phyloP scores from a whole-genome alignment of 2,797 vertebrate genomes.

The Hippocampus kuda region DNA sequence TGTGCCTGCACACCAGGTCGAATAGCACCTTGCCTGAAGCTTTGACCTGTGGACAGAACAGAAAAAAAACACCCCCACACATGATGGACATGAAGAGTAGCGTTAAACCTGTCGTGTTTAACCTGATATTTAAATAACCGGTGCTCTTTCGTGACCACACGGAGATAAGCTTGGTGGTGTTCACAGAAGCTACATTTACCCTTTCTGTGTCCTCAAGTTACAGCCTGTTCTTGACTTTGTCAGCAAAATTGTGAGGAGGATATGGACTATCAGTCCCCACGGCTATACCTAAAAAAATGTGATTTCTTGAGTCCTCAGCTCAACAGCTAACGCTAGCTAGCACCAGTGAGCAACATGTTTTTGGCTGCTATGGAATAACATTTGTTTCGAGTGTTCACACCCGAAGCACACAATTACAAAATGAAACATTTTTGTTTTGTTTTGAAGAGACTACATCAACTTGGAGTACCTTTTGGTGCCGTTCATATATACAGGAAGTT shows the following conservation, averaged over 20 bases:
- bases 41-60: constrained; percentile 75
- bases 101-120: not conserved
- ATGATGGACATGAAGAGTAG: not conserved
- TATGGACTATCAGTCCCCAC: too few species aligned
- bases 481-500: not conserved
- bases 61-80: not conserved
- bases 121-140: not conserved
- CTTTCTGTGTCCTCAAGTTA: too few species aligned
- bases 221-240: too few species aligned
- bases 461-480: not conserved
- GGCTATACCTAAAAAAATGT: too few species aligned
- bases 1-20: constrained; percentile 86
- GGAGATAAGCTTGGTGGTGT: not conserved
- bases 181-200: not conserved
- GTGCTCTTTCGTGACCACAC: not conserved
- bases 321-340: too few species aligned
- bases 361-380: too few species aligned
- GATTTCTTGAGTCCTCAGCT: too few species aligned
- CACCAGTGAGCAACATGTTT: too few species aligned
- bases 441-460: not conserved
- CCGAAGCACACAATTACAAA: too few species aligned
- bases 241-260: too few species aligned
- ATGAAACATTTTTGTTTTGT: too few species aligned
- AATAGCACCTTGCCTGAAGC: constrained; percentile 87
- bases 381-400: too few species aligned